phyloP scores from a whole-genome alignment of 2,888 invertebrate genomes.

The Pristionchus mayeri region DNA sequence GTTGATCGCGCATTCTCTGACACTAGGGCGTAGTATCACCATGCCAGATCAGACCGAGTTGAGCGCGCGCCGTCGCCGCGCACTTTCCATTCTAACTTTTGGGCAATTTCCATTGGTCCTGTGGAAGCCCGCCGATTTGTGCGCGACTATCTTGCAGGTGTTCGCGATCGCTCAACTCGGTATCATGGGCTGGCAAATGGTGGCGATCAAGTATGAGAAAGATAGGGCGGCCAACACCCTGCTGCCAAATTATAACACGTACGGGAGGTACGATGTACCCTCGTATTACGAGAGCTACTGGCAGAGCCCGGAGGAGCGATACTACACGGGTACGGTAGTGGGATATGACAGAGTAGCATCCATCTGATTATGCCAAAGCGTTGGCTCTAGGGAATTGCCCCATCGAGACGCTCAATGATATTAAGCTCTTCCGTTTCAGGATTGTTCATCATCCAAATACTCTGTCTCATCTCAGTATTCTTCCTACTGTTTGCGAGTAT shows the following conservation, averaged over 20 bases:
- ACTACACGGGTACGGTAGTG: constrained; percentile 62
- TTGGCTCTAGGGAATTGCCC: too few relatives aligned
- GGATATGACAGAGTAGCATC: too few relatives aligned
- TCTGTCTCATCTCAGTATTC: constrained; percentile 74
- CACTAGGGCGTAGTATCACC: neutral
- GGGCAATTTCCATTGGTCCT: neutral
- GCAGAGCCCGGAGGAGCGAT: constrained; percentile 72
- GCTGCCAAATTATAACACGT: constrained; percentile 74
- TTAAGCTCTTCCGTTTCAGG: constrained; percentile 72
- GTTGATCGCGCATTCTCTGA: neutral
- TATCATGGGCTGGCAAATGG: constrained; percentile 76
- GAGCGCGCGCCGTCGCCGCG: neutral
- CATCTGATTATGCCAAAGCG: too few relatives aligned
- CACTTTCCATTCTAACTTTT: constrained; percentile 13
- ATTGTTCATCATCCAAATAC: constrained; percentile 75
- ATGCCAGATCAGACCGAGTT: constrained; percentile 43
- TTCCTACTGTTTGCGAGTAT: constrained; percentile 75
- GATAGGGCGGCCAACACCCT: constrained; percentile 75
- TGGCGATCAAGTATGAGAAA: constrained; percentile 74
- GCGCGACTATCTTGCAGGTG: constrained; percentile 60
- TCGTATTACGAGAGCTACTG: constrained; percentile 75
- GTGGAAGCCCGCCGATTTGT: neutral
- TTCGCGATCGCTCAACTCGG: constrained; percentile 72
- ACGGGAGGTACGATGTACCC: constrained; percentile 73
- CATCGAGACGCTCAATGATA: too few relatives aligned